Percentiles rank a stretch among this genome's conserved stretches.
Conservation (phyloP, 30 jellyfish, hydroid and myxozoan genomes). For the Morbakka virulenta region DNA sequence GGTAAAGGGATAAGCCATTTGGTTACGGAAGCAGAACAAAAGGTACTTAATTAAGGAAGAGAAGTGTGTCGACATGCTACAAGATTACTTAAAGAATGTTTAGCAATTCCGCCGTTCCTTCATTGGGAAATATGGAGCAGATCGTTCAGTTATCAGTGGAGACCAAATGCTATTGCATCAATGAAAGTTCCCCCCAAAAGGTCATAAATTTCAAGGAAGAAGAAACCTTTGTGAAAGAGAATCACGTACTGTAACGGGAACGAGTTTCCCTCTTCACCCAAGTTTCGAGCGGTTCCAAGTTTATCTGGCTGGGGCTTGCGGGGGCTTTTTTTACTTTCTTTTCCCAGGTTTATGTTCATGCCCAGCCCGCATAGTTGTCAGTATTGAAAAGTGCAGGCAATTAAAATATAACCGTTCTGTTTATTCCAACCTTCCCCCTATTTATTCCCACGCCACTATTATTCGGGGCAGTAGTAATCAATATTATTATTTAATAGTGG, state of each 20-base stretch:
- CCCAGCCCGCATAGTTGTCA: too few species aligned
- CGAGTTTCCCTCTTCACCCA: constrained; percentile 43
- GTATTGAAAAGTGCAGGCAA: too few species aligned
- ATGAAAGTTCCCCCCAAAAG: constrained; percentile 57
- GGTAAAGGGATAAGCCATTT: constrained; percentile 54
- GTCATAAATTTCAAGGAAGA: constrained; percentile 35
- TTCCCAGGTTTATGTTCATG: too few species aligned
- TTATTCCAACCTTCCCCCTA: too few species aligned
- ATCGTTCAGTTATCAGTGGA: constrained; percentile 73
- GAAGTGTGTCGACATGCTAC: constrained; percentile 26
- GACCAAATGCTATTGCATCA: constrained; percentile 71
- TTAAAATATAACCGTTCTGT: too few species aligned
- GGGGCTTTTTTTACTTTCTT: too few species aligned
- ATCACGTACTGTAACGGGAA: constrained; percentile 51
- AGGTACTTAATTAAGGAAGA: constrained; percentile 49
- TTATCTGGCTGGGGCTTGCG: too few species aligned
- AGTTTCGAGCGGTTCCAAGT: not conserved
- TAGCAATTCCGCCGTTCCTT: constrained; percentile 58
- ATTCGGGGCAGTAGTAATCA: too few species aligned
- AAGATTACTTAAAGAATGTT: constrained; percentile 44
- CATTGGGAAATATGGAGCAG: constrained; percentile 54
- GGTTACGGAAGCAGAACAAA: constrained; percentile 67
- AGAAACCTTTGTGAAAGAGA: constrained; percentile 43
- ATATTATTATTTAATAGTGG: too few species aligned
- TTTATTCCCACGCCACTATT: too few species aligned